These are phyloP conservation scores for Caenorhabditis elegans DNA, from an alignment of 1,140 invertebrate species.

Conservation along the genomic window DNA sequence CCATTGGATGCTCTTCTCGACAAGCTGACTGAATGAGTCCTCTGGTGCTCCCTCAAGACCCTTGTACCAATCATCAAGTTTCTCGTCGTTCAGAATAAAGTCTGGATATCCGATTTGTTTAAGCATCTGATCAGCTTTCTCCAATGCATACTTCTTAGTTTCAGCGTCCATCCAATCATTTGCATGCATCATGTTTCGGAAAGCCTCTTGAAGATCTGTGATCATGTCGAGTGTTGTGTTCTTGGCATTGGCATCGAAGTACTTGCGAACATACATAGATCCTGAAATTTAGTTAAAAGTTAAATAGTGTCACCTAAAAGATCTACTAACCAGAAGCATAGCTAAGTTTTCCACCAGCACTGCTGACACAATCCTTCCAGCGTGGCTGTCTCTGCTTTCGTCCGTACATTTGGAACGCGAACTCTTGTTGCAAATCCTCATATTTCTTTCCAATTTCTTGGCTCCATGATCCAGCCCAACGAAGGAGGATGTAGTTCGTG, in stretches of 20 bases:
- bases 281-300: no score
- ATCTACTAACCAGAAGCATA: constrained; percentile 69
- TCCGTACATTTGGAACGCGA: constrained; percentile 47
- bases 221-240: constrained; percentile 76
- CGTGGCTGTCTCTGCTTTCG: constrained; percentile 64
- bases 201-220: constrained; percentile 79
- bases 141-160: constrained; percentile 72
- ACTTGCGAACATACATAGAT: constrained; percentile 31
- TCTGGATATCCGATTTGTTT: constrained; percentile 68
- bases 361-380: constrained; percentile 64
- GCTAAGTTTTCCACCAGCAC: constrained; percentile 66
- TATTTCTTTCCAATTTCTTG: constrained; percentile 41
- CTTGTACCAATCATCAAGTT: constrained; percentile 70
- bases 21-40: constrained; percentile 69
- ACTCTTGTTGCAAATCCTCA: constrained; percentile 51
- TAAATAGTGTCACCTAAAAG: no score
- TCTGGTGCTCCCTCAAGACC: constrained; percentile 63
- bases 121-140: constrained; percentile 45
- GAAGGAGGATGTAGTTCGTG: constrained; percentile 49
- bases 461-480: constrained; percentile 36
- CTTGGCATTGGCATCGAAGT: constrained; percentile 59
- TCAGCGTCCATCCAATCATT: constrained; percentile 88
- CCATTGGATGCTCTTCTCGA: constrained; percentile 68
- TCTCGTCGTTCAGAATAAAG: constrained; percentile 71
- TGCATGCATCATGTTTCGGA: constrained; percentile 79